Conservation (phyloP, 1,140 invertebrate species). For the Camponotus pennsylvanicus region DNA sequence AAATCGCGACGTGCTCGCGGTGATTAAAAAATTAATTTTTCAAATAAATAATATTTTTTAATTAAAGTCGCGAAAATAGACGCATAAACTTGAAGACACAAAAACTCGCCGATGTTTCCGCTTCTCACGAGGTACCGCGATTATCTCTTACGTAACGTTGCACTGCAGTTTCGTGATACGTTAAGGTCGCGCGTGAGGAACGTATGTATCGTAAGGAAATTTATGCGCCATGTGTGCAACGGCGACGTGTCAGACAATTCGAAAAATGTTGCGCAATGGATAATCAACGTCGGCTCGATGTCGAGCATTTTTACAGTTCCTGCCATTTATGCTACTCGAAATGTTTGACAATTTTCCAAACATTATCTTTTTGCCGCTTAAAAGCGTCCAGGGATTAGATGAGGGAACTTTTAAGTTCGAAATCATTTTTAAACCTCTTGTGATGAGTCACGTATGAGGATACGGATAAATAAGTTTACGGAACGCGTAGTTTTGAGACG, state of each 20-base stretch:
- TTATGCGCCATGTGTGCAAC: constrained; percentile 25
- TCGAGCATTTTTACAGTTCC: constrained; percentile 5
- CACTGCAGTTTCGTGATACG: neutral
- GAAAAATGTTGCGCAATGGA: constrained; percentile 61
- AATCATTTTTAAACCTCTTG: neutral
- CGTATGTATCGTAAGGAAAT: constrained; percentile 8
- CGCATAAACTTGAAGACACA: neutral
- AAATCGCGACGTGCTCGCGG: neutral
- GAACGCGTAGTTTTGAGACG: neutral
- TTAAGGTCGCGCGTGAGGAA: neutral
- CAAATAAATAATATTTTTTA: neutral
- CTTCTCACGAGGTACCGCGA: neutral
- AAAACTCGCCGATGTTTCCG: neutral
- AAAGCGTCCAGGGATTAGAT: neutral
- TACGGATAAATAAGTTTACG: neutral
- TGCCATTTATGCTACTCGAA: neutral
- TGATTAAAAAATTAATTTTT: neutral
- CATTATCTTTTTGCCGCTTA: neutral
- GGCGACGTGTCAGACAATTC: constrained; percentile 4
- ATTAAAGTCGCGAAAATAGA: neutral
- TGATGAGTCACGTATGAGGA: neutral
- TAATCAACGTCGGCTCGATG: neutral
- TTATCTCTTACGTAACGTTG: constrained; percentile 35
- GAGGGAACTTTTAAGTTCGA: neutral
- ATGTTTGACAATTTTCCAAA: neutral